Evolutionary conservation across 2,113 vertebrate genomes (phyloP), one percentile per base, ranked within the genome.

Genomic region (Piprites chloris): DNA sequence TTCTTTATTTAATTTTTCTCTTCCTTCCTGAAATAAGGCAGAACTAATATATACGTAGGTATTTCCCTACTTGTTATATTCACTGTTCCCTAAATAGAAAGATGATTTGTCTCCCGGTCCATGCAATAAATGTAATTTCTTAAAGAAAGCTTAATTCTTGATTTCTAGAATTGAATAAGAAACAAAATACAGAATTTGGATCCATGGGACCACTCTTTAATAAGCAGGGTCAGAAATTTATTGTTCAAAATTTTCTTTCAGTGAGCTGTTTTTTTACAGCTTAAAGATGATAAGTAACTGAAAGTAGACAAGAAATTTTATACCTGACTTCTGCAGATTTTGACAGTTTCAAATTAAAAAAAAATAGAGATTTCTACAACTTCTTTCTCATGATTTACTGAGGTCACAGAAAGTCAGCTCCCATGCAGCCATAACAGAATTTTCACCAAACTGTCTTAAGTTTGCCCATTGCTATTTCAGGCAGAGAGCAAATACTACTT

Each of bases 401-500:
- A 76, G 68, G 69, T 85, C 87, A 89, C 49, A 59, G 81, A 89
- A 91, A 81, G 89, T 92, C 91, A 82, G 3, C 20, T 68, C 49
- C 46, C 6, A 3, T 49, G 37, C 37, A 96, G 77, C 49, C 91
- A 85, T 87, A 85, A 93, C 84, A 95, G 81, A 95, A 78, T 89
- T 93, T 95, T 93, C 61, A 95, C 81, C 81, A 87, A 95, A 94
- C 15, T n/a, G 17, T 71, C 41, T 56, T 14, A 87, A 61, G 69
- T 58, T 91, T 93, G 84, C 53, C 93, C 49, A 33, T 49, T 0
- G 1, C 46, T 97, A 92, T 94, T 97, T 96, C 1, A 27, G 68
- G 81, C 82, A 88, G 50, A 91, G 37, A 96, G 82, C 82, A 96
- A 96, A 95, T 14, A 91, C 21, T 27, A 47, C 26, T 46, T 65